Percentiles rank a stretch among this genome's conserved stretches.
phyloP scores from a whole-genome alignment of 2,797 vertebrate genomes.

The Schizothorax lantsangensis region DNA sequence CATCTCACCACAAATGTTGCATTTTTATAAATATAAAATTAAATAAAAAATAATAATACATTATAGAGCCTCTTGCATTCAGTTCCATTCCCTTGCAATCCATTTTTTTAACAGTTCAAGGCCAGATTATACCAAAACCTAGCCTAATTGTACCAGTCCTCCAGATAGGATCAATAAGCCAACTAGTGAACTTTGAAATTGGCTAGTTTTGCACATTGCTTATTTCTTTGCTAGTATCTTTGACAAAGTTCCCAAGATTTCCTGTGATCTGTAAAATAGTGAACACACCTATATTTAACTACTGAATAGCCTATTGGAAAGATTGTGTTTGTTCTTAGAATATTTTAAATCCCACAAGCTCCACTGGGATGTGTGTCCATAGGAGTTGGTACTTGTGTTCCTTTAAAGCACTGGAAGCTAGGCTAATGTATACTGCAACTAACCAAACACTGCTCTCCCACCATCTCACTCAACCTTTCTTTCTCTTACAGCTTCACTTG shows the following conservation, averaged over 20 bases:
- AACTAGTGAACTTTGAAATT: background rate
- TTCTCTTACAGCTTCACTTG: constrained; percentile 49
- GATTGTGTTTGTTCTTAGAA: constrained; percentile 44
- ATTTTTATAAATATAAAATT: background rate
- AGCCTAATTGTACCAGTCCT: background rate
- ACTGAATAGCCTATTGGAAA: background rate
- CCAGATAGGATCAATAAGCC: background rate
- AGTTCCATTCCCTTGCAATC: background rate
- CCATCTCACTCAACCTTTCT: constrained; percentile 43
- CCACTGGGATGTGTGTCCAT: constrained; percentile 31
- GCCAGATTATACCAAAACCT: background rate
- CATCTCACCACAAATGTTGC: background rate
- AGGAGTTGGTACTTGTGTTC: constrained; percentile 32
- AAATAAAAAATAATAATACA: background rate
- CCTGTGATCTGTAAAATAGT: background rate
- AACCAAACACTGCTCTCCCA: constrained; percentile 37
- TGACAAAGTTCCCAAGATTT: background rate
- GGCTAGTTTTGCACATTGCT: background rate
- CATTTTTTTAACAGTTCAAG: background rate
- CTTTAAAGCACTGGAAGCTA: constrained; percentile 29
- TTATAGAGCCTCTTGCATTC: background rate
- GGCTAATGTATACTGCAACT: constrained; percentile 16
- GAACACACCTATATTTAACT: constrained; percentile 34
- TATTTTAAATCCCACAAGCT: constrained; percentile 26
- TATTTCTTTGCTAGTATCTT: background rate